Evolutionary conservation across 1,140 invertebrate species (phyloP), one percentile per base, ranked within the genome.

Genomic region (Anoplolepis gracilipes): DNA sequence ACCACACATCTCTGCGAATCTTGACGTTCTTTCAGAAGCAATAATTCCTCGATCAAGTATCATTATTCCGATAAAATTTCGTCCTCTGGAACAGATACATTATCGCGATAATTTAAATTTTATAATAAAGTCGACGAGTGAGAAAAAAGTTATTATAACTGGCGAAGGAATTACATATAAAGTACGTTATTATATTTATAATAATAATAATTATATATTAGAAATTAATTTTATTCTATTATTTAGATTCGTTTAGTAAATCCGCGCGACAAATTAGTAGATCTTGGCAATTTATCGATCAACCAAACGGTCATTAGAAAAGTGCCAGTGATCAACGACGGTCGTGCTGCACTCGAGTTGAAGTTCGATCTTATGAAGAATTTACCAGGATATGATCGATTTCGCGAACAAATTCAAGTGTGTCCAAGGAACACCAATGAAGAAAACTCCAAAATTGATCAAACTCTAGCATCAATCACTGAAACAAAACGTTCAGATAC

Each of bases 121-220:
- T 85, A 70, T 86, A 5, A 86, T 95, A 1, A 93, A 95, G 75
- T 92, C 87, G 1, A 19, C 8, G 3, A 62, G 85, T 33, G 65
- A 87, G 61, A 87, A 93, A 59, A 85, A 87, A 7, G 85, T 95
- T 62, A 88, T 69, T 55, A 91, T 95, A 62, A 87, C 25, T 7
- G 95, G 95, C 28, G 92, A 95, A 91, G 94, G 94, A 28, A 93
- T 94, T 25, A 36, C 79, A 0, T 88, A 92, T 55, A 92, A 91
- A 62, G 93, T 93, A 84, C 77, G 22, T 67, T 67, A 42, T 65
- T 30, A 13, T 0, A 0, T 16, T 19, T 49, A 49, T 42, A 42
- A 42, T 42, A n/a, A n/a, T 2, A 36, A 16, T 2, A 30, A n/a
- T n/a, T 42, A 30, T 46, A 46, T 69, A 30, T 85, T 79, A 70